Evolutionary conservation across 1,140 invertebrate genomes (phyloP).

Genomic region (Heliconius hewitsoni): DNA sequence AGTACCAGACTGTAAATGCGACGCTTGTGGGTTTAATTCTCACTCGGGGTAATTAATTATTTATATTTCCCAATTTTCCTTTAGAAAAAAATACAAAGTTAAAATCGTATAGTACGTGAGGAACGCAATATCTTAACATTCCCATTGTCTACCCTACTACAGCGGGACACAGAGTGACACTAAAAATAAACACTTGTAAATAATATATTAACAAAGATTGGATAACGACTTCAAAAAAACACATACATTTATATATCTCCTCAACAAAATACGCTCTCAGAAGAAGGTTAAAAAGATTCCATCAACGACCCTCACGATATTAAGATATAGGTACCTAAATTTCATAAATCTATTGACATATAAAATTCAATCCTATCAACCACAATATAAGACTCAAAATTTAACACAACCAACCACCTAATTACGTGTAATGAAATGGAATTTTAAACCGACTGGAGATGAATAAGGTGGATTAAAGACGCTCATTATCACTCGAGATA

Average conservation of each 20-base stretch:
- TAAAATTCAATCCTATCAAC: not conserved
- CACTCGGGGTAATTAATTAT: no score
- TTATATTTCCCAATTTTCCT: no score
- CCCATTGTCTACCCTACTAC: no score
- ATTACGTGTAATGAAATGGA: conserved; percentile 26
- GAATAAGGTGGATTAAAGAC: conserved; percentile 27
- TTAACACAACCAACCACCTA: not conserved
- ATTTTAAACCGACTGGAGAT: conserved; percentile 28
- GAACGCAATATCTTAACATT: no score
- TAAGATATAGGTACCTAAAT: not conserved
- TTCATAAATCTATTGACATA: not conserved
- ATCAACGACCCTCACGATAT: not conserved
- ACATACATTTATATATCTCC: not conserved
- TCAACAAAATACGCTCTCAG: not conserved
- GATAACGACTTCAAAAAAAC: no score
- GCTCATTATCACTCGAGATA: conserved; percentile 23
- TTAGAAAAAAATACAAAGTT: no score
- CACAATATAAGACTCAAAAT: not conserved
- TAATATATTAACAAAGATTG: no score
- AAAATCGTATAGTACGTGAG: no score
- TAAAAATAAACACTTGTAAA: no score
- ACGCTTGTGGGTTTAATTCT: no score
- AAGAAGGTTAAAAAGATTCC: conserved; percentile 4
- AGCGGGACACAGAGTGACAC: no score
- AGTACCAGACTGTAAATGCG: no score